Conservation (phyloP, 2,888 invertebrate genomes). For the Orthonychiurus folsomi region DNA sequence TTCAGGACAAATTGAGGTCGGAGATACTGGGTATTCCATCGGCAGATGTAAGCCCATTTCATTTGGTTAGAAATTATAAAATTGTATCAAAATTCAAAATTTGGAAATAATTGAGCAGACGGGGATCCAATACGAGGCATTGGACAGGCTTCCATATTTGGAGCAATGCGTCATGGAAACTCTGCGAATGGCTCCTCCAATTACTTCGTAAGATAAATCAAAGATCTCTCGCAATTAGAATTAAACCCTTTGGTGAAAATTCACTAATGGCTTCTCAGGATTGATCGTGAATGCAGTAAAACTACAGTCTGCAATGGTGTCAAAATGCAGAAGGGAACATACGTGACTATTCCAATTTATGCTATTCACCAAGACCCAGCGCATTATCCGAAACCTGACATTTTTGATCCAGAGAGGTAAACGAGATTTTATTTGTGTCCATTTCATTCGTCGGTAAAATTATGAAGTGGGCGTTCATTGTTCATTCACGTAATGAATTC, state of each 20-base stretch:
- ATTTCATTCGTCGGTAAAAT: not conserved
- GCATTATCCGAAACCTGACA: constrained; percentile 5
- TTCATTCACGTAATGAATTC: not conserved
- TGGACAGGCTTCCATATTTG: constrained; percentile 4
- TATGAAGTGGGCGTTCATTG: not conserved
- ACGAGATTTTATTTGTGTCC: not conserved
- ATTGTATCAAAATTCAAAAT: not conserved
- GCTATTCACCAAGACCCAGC: constrained; percentile 9
- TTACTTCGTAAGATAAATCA: not conserved
- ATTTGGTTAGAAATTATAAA: not conserved
- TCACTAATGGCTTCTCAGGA: not conserved
- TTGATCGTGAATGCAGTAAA: not conserved
- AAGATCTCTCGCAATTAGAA: too few species aligned
- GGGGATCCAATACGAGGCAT: not conserved
- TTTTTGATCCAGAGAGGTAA: constrained; percentile 9
- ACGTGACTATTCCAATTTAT: constrained; percentile 7
- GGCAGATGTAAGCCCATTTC: not conserved
- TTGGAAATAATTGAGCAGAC: too few species aligned
- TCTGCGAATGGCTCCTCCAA: constrained; percentile 4
- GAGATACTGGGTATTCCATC: not conserved
- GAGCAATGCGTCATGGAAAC: constrained; percentile 7
- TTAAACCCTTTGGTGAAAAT: too few species aligned
- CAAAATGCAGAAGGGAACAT: not conserved
- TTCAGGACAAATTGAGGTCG: constrained; percentile 2
- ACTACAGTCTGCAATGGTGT: not conserved